Evolutionary conservation across 2,797 vertebrate species (phyloP).

Genomic region (Prunella strophiata): DNA sequence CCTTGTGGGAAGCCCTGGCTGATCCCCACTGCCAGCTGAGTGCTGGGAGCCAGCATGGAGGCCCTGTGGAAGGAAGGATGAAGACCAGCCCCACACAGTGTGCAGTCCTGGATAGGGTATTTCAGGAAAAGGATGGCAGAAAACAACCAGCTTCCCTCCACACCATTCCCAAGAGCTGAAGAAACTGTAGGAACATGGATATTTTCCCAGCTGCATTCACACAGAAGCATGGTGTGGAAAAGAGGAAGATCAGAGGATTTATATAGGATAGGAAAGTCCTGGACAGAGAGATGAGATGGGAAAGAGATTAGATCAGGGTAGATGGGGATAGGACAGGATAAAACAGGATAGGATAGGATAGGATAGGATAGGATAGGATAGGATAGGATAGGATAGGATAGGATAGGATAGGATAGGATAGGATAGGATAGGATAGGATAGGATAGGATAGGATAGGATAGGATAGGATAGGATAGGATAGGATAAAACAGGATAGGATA

Average conservation of each 20-base stretch:
- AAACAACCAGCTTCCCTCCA: neutral
- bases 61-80: neutral
- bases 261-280: neutral
- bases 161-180: neutral
- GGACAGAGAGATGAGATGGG: neutral
- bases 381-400: neutral
- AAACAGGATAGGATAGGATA: neutral
- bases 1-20: neutral
- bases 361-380: neutral
- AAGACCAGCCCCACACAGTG: neutral
- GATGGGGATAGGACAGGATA: neutral
- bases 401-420: neutral
- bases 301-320: neutral
- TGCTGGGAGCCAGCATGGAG: neutral
- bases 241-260: neutral
- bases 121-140: neutral
- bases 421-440: neutral
- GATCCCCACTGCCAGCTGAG: neutral
- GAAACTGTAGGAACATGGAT: neutral
- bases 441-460: neutral
- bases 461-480: neutral
- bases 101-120: neutral
- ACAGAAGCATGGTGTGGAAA: neutral
- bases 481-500: neutral
- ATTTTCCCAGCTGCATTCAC: neutral